These are phyloP conservation scores for Tridacna gigas DNA, from an alignment of 2,888 invertebrate genomes.

Conservation along the genomic window DNA sequence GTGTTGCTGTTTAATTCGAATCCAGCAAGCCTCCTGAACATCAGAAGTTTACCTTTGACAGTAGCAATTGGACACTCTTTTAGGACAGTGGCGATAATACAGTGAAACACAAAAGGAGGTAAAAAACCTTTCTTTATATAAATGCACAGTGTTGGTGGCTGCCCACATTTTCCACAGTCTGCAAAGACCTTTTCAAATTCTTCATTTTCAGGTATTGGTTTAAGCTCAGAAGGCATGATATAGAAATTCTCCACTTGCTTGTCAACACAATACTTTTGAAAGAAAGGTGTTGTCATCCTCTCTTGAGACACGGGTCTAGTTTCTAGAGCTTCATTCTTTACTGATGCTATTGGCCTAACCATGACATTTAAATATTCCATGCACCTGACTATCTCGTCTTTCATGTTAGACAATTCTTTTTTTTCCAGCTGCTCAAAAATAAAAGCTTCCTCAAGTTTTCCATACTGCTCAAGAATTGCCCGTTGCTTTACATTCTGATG, in stretches of 20 bases:
- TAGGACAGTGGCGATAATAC: neutral
- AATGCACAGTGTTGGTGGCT: neutral
- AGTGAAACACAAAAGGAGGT: neutral
- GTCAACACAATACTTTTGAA: too few species aligned
- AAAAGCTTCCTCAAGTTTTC: neutral
- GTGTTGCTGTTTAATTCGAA: neutral
- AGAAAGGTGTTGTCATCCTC: neutral
- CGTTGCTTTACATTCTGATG: neutral
- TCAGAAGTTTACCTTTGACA: neutral
- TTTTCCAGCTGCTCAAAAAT: neutral
- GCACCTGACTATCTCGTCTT: neutral
- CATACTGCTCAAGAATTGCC: neutral
- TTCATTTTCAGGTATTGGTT: neutral
- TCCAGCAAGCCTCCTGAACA: neutral
- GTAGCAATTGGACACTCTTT: neutral
- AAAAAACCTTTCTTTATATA: conserved; percentile 10
- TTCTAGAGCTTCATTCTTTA: neutral
- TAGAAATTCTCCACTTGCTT: neutral
- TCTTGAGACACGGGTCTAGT: neutral
- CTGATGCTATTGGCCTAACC: neutral
- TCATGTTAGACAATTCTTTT: neutral
- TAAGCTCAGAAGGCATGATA: neutral
- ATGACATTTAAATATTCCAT: conserved; percentile 16
- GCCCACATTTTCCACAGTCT: neutral
- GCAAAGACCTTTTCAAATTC: neutral